phyloP scores from a whole-genome alignment of 2,888 invertebrate genomes.

The Xylota sylvarum region DNA sequence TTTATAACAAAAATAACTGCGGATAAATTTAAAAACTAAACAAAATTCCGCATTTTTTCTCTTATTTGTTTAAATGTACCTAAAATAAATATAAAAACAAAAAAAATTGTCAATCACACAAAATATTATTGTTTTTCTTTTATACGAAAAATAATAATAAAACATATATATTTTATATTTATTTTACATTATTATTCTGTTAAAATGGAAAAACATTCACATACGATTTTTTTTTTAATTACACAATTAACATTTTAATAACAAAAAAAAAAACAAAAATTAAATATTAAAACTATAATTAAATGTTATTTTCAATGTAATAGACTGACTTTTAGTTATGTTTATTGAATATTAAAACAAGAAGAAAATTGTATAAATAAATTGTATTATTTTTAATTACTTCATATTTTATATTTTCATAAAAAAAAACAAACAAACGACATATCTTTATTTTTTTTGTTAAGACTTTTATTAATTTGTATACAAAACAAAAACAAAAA shows the following conservation, averaged over 20 bases:
- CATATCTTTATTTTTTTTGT: conserved; percentile 69
- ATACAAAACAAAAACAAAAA: conserved; percentile 47
- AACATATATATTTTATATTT: conserved; percentile 56
- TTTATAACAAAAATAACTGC: conserved; percentile 30
- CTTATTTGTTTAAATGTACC: conserved; percentile 64
- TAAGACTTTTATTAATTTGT: conserved; percentile 67
- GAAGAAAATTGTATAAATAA: conserved; percentile 45
- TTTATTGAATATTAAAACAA: conserved; percentile 53
- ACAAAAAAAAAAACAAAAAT: conserved; percentile 30
- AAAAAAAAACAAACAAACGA: conserved; percentile 46
- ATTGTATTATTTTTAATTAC: conserved; percentile 39
- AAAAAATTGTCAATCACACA: conserved; percentile 64
- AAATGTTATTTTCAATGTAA: conserved; percentile 65
- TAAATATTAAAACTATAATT: conserved; percentile 44
- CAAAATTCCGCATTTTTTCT: conserved; percentile 22
- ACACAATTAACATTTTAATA: conserved; percentile 20
- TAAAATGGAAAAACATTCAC: conserved; percentile 46
- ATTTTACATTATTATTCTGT: conserved; percentile 44
- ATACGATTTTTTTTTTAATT: conserved; percentile 29
- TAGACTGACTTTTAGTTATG: conserved; percentile 75
- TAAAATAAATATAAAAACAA: conserved; percentile 17
- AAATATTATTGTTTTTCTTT: conserved; percentile 39
- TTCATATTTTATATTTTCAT: conserved; percentile 56
- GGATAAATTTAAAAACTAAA: conserved; percentile 10
- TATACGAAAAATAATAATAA: conserved; percentile 19